Evolutionary conservation across 2,888 invertebrate genomes (phyloP).

Genomic region (Pyrrhosoma nymphula): DNA sequence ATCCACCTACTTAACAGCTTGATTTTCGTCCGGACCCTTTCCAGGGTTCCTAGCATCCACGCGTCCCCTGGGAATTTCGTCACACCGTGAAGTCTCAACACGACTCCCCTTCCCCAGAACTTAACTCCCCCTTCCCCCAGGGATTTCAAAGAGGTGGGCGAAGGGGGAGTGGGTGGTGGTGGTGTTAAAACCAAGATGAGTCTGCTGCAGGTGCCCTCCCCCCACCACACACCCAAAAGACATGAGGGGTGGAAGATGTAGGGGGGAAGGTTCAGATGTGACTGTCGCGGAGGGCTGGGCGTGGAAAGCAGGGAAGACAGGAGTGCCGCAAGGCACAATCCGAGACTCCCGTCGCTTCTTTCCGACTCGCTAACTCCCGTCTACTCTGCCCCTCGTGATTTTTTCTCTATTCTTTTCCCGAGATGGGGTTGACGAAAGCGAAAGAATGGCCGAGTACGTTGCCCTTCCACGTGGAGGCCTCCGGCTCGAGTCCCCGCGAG

Average conservation of each 20-base stretch:
- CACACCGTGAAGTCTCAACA: background rate
- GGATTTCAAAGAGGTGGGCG: background rate
- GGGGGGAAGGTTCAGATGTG: background rate
- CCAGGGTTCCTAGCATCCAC: background rate
- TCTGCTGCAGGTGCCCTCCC: background rate
- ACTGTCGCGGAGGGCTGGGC: background rate
- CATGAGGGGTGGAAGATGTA: background rate
- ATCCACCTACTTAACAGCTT: background rate
- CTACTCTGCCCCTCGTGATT: background rate
- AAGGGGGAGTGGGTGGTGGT: background rate
- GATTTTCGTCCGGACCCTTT: slow-evolving; percentile 23
- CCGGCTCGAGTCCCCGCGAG: background rate
- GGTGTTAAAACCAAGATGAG: background rate
- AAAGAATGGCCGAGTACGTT: background rate
- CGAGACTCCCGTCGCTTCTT: background rate
- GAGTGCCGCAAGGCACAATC: slow-evolving; percentile 49
- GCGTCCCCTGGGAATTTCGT: background rate
- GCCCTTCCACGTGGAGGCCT: slow-evolving; percentile 1
- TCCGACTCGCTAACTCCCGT: slow-evolving; percentile 1
- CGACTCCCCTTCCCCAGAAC: background rate
- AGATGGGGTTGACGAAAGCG: background rate
- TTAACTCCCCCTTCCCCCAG: background rate
- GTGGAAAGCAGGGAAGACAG: background rate
- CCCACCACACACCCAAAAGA: background rate
- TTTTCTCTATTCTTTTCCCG: background rate